phyloP scores from a whole-genome alignment of 1,140 invertebrate species.

The Eueides isabella region DNA sequence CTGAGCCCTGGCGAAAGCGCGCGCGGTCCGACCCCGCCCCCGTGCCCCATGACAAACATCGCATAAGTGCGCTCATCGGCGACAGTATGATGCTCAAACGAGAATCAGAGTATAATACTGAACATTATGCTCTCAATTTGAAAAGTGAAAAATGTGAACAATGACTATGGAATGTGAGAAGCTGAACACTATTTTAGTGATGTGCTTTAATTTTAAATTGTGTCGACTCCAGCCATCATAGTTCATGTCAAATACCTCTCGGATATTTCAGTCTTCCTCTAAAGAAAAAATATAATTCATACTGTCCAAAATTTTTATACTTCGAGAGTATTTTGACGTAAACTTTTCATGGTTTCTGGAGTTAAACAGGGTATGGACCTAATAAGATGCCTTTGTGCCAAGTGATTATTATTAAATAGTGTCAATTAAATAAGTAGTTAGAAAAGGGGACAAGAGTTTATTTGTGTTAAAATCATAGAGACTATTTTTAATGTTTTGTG shows the following conservation, averaged over 20 bases:
- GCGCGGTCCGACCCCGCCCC: constrained; percentile 64
- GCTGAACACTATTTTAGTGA: constrained; percentile 55
- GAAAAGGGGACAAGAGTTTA: constrained; percentile 73
- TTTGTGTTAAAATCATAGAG: constrained; percentile 74
- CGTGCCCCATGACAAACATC: constrained; percentile 73
- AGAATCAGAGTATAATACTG: constrained; percentile 72
- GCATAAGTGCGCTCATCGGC: constrained; percentile 79
- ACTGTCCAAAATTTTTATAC: constrained; percentile 37
- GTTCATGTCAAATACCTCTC: constrained; percentile 75
- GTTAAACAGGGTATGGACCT: constrained; percentile 80
- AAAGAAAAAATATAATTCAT: constrained; percentile 49
- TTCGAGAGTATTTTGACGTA: constrained; percentile 74
- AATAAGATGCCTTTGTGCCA: constrained; percentile 78
- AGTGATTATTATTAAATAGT: constrained; percentile 80
- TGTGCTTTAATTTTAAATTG: constrained; percentile 50
- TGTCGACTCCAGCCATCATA: constrained; percentile 66
- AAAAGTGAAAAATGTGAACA: constrained; percentile 82
- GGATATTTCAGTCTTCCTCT: constrained; percentile 67
- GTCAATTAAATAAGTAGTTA: constrained; percentile 79
- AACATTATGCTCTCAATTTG: constrained; percentile 76
- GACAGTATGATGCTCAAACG: constrained; percentile 78
- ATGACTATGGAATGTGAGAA: constrained; percentile 60
- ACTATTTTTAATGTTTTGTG: constrained; percentile 74
- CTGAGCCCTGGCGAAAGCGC: constrained; percentile 77
- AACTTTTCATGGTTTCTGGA: constrained; percentile 60